These are phyloP conservation scores for Dicycla oo DNA, from an alignment of 2,888 invertebrate genomes.

Conservation along the genomic window DNA sequence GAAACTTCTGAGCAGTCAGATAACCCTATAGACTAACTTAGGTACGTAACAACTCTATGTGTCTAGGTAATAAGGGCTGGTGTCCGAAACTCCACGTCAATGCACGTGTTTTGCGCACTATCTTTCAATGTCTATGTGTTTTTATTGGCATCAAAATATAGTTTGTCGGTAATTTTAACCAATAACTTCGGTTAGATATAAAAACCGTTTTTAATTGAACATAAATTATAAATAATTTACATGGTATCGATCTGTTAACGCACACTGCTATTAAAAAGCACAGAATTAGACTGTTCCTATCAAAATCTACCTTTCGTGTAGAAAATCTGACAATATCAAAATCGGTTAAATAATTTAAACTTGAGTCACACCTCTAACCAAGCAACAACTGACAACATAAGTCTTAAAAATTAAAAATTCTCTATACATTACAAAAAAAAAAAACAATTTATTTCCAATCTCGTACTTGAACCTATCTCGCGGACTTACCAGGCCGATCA, in stretches of 20 bases:
- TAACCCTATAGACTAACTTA: background rate
- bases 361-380: slow-evolving; percentile 25
- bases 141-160: background rate
- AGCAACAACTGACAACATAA: slow-evolving; percentile 42
- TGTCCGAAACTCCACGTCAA: too few relatives aligned
- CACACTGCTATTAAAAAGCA: too few relatives aligned
- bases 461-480: slow-evolving; percentile 71
- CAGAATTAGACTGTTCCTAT: background rate
- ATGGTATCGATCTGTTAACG: background rate
- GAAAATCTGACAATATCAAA: background rate
- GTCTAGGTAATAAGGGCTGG: too few relatives aligned
- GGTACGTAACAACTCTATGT: background rate
- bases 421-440: slow-evolving; percentile 41
- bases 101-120: too few relatives aligned
- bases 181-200: background rate
- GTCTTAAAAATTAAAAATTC: slow-evolving; percentile 36
- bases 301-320: background rate
- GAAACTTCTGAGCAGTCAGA: background rate
- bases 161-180: background rate
- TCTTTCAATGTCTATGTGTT: too few relatives aligned
- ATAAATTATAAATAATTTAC: background rate
- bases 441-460: slow-evolving; percentile 11
- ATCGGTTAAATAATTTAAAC: background rate
- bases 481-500: slow-evolving; percentile 77
- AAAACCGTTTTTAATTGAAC: background rate